A percentile compares a stretch with the other conserved stretches of the same genome.
These are phyloP conservation scores for Drosophila equinoxialis DNA, from an alignment of 1,140 invertebrate species.

Conservation along the genomic window DNA sequence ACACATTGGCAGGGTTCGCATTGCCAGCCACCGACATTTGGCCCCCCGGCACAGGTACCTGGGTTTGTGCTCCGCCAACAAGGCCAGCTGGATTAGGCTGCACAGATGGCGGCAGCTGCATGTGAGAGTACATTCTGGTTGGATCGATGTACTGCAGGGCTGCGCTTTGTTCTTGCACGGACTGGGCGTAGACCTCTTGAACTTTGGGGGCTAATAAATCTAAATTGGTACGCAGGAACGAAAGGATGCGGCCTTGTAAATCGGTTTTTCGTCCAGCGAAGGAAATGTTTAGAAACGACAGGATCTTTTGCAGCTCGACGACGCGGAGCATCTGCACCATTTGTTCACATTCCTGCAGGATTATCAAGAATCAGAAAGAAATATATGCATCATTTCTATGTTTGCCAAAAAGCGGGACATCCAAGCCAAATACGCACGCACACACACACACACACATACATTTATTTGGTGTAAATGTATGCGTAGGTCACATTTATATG, in stretches of 20 bases:
- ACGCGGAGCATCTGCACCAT: constrained; percentile 94
- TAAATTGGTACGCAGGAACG: constrained; percentile 89
- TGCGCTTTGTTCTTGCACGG: constrained; percentile 78
- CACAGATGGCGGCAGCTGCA: constrained; percentile 74
- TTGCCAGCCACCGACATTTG: constrained; percentile 57
- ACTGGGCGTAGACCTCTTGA: constrained; percentile 89
- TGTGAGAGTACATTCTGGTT: constrained; percentile 80
- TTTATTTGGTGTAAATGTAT: too few species aligned
- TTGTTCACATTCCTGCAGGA: constrained; percentile 85
- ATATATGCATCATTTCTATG: constrained; percentile 12
- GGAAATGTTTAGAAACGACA: constrained; percentile 92
- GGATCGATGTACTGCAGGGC: constrained; percentile 74
- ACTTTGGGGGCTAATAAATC: constrained; percentile 91
- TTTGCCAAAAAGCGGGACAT: constrained; percentile 42
- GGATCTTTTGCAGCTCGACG: constrained; percentile 90
- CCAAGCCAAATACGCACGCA: constrained; percentile 17
- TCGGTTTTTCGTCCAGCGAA: constrained; percentile 95
- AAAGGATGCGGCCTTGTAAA: constrained; percentile 90
- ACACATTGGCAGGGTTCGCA: constrained; percentile 45
- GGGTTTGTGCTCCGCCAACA: constrained; percentile 60
- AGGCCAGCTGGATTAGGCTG: constrained; percentile 69
- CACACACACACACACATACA: constrained; percentile 7
- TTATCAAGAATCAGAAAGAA: background rate
- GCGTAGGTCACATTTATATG: background rate
- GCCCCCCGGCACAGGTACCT: constrained; percentile 58